These are phyloP conservation scores for Centropus unirufus DNA, from an alignment of 2,113 vertebrate genomes.

Conservation along the genomic window DNA sequence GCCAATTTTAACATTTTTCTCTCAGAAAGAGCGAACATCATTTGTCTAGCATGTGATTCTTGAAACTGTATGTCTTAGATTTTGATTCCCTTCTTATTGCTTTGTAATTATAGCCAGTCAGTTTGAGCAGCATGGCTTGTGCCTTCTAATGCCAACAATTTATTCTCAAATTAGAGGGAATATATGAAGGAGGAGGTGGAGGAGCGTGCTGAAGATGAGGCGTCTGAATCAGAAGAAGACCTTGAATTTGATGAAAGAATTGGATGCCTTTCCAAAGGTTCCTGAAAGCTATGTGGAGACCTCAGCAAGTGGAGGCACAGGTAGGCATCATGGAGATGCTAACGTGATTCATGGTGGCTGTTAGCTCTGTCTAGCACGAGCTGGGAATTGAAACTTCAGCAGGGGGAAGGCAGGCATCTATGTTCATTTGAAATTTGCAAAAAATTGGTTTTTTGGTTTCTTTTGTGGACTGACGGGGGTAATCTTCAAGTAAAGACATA, in stretches of 20 bases:
- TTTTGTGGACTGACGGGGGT: not conserved
- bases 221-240: constrained; percentile 94
- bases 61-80: not conserved
- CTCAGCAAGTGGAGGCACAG: constrained; percentile 91
- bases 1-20: not conserved
- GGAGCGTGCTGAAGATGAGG: constrained; percentile 85
- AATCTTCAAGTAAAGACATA: not conserved
- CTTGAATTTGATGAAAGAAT: constrained; percentile 91
- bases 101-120: not conserved
- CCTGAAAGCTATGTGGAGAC: constrained; percentile 97
- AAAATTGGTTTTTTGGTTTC: not conserved
- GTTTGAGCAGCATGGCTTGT: not conserved
- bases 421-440: not conserved
- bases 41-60: not conserved
- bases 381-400: not conserved
- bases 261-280: constrained; percentile 98
- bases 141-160: not conserved
- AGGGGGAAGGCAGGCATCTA: not conserved
- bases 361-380: not conserved
- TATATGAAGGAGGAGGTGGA: constrained; percentile 77
- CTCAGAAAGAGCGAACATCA: not conserved
- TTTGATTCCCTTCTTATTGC: not conserved
- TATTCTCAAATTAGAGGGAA: constrained; percentile 60
- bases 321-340: constrained; percentile 65
- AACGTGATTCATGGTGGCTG: not conserved